Base-by-base conservation (phyloP, 2,113 vertebrate genomes). In the Accipiter virgatus region DNA sequence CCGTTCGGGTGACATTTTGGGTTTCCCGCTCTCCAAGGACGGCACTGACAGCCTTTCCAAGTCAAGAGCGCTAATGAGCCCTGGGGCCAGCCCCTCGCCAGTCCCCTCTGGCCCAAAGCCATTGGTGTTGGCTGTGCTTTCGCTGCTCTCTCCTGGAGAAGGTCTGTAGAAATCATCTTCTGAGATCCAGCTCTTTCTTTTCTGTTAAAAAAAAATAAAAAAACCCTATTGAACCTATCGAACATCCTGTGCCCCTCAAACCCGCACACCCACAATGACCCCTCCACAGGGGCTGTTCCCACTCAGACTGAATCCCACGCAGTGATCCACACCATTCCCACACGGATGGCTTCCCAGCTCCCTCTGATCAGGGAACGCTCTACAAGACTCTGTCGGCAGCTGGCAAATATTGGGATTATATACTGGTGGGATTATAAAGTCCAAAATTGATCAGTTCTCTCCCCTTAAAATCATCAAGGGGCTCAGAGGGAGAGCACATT, bases 81-180 rank as follows among this genome's bases (percentile, higher is more conserved):
- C 95, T 0, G 70, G 42, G 61, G 90, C 70, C 18, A 7, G 67
- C 16, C 47, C 95, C 70, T 94, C 92, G 0, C 45, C 88, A n/a
- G 94, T 80, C 50, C 19, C 95, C 68, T 97, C 97, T 1, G 93
- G 97, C 73, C 95, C 74, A 2, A 68, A 96, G 72, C 88, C 67
- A 0, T 97, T 94, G 59, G 90, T 62, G 36, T 63, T 5, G 0
- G 94, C 74, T 0, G 2, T 5, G 53, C 17, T 71, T 71, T 34
- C 65, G 0, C 58, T 52, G 56, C 79, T 66, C 6, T 90, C 97
- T 18, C 97, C 98, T 0, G 27, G 89, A 77, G 81, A 72, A 87
- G 73, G 99, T 88, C 98, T 98, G 96, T 99, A 99, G 97, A 99
- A 98, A 90, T 99, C 99, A 23, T 99, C 99, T 27, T 99, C 99